A percentile compares a stretch with the other conserved stretches of the same genome.
phyloP scores from a whole-genome alignment of 2,888 invertebrate genomes.

The Polyommatus icarus region DNA sequence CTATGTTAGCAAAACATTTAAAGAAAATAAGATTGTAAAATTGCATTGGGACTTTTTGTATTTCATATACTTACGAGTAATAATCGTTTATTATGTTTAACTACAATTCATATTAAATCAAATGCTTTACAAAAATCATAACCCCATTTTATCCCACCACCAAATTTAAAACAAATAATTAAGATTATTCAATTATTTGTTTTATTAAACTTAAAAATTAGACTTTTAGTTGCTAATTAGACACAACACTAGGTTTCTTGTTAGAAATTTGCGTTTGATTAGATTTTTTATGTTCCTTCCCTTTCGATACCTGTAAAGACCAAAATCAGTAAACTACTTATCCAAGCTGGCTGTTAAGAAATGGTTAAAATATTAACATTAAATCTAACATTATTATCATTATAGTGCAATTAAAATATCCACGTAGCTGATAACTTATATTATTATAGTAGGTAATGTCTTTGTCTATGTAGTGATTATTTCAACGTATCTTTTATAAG shows the following conservation, averaged over 20 bases:
- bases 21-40: background rate
- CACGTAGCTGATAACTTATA: background rate
- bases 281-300: constrained; percentile 6
- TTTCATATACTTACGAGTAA: background rate
- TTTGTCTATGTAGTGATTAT: background rate
- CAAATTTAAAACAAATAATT: constrained; percentile 18
- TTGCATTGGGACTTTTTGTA: background rate
- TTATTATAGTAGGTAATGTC: background rate
- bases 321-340: constrained; percentile 29
- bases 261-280: constrained; percentile 6
- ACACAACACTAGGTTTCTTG: background rate
- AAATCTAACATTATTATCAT: no score
- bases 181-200: constrained; percentile 10
- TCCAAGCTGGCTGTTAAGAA: constrained; percentile 29
- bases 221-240: background rate
- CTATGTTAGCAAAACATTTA: background rate
- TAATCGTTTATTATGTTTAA: background rate
- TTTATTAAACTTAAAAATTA: background rate
- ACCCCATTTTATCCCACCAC: constrained; percentile 6
- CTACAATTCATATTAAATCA: background rate
- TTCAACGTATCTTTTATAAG: background rate
- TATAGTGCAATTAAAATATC: background rate
- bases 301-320: constrained; percentile 30
- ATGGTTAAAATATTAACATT: background rate
- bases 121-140: background rate